phyloP scores from a whole-genome alignment of 2,888 invertebrate genomes.

The Marasmarcha lunaedactyla region DNA sequence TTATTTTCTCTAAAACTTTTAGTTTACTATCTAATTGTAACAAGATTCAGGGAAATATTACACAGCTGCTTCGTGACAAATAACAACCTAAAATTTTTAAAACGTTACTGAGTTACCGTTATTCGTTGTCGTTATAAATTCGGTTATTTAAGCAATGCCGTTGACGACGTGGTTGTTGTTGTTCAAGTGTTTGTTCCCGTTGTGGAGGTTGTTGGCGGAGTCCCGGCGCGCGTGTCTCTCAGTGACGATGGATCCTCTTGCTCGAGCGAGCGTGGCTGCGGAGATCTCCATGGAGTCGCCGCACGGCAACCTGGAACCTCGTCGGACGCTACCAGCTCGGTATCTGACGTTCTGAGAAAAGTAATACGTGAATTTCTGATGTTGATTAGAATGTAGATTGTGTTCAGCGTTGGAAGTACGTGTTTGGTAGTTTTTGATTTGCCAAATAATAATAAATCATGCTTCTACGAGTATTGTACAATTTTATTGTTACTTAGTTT shows the following conservation, averaged over 20 bases:
- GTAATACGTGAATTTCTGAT: slow-evolving; percentile 1
- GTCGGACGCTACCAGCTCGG: slow-evolving; percentile 36
- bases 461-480: no score
- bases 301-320: slow-evolving; percentile 52
- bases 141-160: slow-evolving; percentile 42
- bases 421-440: no score
- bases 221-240: slow-evolving; percentile 37
- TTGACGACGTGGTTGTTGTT: slow-evolving; percentile 47
- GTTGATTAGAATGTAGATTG: no score
- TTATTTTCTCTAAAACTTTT: no score
- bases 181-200: slow-evolving; percentile 47
- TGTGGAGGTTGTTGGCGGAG: slow-evolving; percentile 32
- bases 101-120: no score
- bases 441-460: no score
- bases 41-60: no score
- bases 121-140: no score
- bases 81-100: not conserved
- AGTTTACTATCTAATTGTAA: no score
- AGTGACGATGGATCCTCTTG: slow-evolving; percentile 36
- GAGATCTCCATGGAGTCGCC: slow-evolving; percentile 65
- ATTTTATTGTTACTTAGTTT: no score
- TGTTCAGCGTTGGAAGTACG: no score
- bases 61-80: no score
- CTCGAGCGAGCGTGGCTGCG: slow-evolving; percentile 50
- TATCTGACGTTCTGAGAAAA: slow-evolving; percentile 40